Conservation (phyloP, 2,888 invertebrate species). For the Pterobdella sp. region DNA sequence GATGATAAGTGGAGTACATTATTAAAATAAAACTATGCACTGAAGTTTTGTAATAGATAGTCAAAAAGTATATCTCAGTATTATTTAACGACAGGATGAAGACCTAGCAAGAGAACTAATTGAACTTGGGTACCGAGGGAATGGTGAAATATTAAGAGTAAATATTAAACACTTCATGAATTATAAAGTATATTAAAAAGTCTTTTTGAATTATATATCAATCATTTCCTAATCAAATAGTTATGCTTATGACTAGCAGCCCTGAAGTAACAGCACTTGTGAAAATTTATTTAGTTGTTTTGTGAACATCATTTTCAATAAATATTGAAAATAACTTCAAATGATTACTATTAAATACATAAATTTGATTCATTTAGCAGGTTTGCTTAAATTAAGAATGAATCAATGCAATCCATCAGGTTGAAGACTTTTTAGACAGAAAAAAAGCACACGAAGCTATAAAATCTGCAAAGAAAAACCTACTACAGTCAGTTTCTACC, state of each 20-base stretch:
- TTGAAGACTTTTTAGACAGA: slow-evolving; percentile 52
- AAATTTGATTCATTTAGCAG: too few species aligned
- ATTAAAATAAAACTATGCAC: background rate
- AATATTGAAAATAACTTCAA: too few species aligned
- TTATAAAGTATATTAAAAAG: background rate
- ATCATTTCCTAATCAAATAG: background rate
- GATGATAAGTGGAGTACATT: background rate
- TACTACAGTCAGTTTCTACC: slow-evolving; percentile 46
- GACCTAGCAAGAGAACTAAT: slow-evolving; percentile 64
- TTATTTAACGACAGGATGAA: slow-evolving; percentile 54
- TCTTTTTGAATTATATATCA: background rate
- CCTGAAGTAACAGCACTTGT: background rate
- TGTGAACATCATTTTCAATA: background rate
- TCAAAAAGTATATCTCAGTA: too few species aligned
- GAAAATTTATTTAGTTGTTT: background rate
- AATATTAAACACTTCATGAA: background rate
- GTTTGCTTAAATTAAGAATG: too few species aligned
- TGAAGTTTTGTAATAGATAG: too few species aligned
- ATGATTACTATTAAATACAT: too few species aligned
- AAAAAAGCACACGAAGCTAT: slow-evolving; percentile 51
- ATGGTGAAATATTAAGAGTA: slow-evolving; percentile 51
- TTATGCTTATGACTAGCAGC: background rate
- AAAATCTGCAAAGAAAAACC: slow-evolving; percentile 48
- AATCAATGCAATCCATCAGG: too few species aligned
- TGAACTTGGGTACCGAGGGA: slow-evolving; percentile 69